These are phyloP conservation scores for Ibycter americanus DNA, from an alignment of 2,797 vertebrate species.

Conservation along the genomic window DNA sequence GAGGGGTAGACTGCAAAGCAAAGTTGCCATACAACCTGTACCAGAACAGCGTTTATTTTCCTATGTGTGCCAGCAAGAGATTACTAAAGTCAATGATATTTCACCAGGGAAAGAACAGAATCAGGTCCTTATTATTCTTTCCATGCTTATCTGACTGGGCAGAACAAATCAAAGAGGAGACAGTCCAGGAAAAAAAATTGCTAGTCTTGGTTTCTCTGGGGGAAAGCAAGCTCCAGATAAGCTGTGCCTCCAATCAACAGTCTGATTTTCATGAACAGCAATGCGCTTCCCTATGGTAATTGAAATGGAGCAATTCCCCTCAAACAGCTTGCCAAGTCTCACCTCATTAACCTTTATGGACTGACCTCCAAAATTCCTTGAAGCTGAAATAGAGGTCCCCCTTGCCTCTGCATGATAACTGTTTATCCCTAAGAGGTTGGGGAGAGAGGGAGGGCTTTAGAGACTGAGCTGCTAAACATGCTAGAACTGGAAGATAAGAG, in stretches of 20 bases:
- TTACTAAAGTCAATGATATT: not conserved
- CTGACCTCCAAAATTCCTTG: slow-evolving; percentile 58
- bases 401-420: not conserved
- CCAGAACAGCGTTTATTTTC: not conserved
- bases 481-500: not conserved
- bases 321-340: slow-evolving; percentile 28
- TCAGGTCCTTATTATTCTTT: slow-evolving; percentile 3
- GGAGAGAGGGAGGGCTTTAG: not conserved
- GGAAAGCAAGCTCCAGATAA: slow-evolving; percentile 17
- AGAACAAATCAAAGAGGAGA: slow-evolving; percentile 32
- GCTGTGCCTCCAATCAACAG: slow-evolving; percentile 2
- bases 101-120: not conserved
- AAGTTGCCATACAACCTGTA: not conserved
- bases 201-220: slow-evolving; percentile 1
- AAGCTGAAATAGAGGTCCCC: slow-evolving; percentile 12
- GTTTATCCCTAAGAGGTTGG: not conserved
- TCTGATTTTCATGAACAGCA: not conserved
- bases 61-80: not conserved
- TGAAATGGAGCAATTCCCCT: slow-evolving; percentile 24
- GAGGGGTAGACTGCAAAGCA: not conserved
- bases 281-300: not conserved
- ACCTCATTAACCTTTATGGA: slow-evolving; percentile 53
- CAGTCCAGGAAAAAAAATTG: not conserved
- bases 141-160: not conserved
- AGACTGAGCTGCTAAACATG: not conserved